Evolutionary conservation across 2,888 invertebrate genomes (phyloP).

Genomic region (Apotomis turbidana): DNA sequence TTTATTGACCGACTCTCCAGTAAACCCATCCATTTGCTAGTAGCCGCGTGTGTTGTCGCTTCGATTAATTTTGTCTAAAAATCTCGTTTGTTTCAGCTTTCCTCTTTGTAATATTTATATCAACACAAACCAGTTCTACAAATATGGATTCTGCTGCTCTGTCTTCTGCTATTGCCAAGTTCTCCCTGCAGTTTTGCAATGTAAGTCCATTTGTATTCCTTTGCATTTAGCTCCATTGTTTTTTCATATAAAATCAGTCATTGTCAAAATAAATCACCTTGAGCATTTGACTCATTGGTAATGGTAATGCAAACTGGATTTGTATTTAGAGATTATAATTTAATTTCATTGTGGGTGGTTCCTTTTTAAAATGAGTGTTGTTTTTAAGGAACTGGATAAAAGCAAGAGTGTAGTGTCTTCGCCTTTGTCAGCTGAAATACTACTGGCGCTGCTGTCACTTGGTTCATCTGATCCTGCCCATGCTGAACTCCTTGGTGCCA

Average conservation of each 20-base stretch:
- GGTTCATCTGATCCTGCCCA: slow-evolving; percentile 70
- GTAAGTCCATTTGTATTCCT: slow-evolving; percentile 61
- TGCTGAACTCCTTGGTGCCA: slow-evolving; percentile 62
- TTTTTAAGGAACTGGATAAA: slow-evolving; percentile 69
- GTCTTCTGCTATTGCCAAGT: slow-evolving; percentile 68
- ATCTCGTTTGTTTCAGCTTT: slow-evolving; percentile 56
- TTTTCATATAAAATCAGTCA: too few relatives aligned
- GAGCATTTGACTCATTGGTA: too few relatives aligned
- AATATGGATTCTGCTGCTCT: slow-evolving; percentile 69
- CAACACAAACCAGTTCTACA: slow-evolving; percentile 46
- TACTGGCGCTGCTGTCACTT: slow-evolving; percentile 72
- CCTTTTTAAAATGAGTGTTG: slow-evolving; percentile 21
- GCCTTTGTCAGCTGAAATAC: slow-evolving; percentile 77
- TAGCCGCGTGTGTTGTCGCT: neutral
- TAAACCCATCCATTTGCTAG: slow-evolving; percentile 19
- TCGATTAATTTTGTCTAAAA: neutral
- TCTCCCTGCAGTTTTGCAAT: slow-evolving; percentile 79
- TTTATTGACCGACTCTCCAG: slow-evolving; percentile 34
- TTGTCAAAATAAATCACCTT: too few relatives aligned
- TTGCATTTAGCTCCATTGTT: too few relatives aligned
- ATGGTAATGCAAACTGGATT: neutral
- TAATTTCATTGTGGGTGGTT: neutral
- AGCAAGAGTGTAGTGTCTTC: slow-evolving; percentile 75
- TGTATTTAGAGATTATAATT: neutral
- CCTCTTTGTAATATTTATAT: slow-evolving; percentile 53